phyloP scores from a whole-genome alignment of 37 sponge, comb jelly and placozoan genomes.

The Spongia lamella region DNA sequence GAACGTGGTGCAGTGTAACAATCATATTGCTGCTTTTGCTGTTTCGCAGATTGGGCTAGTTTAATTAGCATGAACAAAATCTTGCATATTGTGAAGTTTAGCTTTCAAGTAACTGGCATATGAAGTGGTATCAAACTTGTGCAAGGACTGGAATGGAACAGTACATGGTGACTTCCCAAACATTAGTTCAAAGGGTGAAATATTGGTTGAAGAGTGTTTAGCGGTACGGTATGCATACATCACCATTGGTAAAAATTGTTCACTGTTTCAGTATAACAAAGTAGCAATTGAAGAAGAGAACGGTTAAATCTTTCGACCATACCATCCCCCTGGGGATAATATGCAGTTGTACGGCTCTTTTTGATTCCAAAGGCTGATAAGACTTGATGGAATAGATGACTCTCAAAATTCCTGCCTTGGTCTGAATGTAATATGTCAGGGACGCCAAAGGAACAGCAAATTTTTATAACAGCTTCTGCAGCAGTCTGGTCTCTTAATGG shows the following conservation, averaged over 20 bases:
- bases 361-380: conserved; percentile 7
- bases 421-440: conserved; percentile 13
- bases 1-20: not conserved
- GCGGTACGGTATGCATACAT: conserved; percentile 26
- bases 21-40: conserved; percentile 12
- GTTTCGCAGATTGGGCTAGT: conserved; percentile 13
- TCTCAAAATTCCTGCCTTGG: conserved; percentile 14
- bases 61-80: conserved; percentile 8
- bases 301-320: conserved; percentile 25
- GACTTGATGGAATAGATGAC: not conserved
- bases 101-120: no score
- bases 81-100: not conserved
- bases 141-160: no score
- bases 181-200: conserved; percentile 28
- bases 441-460: conserved; percentile 4
- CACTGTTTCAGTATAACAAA: conserved; percentile 13
- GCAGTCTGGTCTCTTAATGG: conserved; percentile 2
- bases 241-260: conserved; percentile 23
- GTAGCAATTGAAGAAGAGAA: conserved; percentile 20
- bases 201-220: not conserved
- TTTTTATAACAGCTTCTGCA: not conserved
- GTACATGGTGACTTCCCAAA: conserved; percentile 6
- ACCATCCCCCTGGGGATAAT: conserved; percentile 25
- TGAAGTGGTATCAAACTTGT: no score
- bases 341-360: conserved; percentile 8